Base-by-base conservation (phyloP, 2,113 vertebrate genomes). In the Emydocephalus ijimae region DNA sequence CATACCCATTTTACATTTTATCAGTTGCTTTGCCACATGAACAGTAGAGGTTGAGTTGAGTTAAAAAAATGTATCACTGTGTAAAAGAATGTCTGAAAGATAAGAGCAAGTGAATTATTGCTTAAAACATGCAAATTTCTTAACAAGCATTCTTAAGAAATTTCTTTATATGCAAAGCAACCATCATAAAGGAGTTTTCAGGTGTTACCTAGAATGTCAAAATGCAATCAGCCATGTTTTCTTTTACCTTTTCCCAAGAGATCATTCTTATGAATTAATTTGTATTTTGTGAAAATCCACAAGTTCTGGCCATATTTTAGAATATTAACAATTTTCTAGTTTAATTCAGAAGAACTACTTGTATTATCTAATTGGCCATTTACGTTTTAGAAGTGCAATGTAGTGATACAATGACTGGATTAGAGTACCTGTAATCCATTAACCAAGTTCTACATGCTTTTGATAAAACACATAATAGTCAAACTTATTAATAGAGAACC, bases 31-130 rank as follows among this genome's bases (percentile, higher is more conserved):
- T 98, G 97, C 97, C 97, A 96, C 23, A 86, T 94, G 90, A 69
- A 69, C 29, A 69, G 64, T 92, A 96, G 92, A 96, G 97, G 92
- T 95, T 89, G 94, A 96, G 93, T 95, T 95, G 39, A 39, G 39
- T 97, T 18, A 5, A 92, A 5, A 92, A 95, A 96, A 74, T 29
- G 95, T 97, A 95, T 2, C 24, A 55, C 95, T 96, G 96, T 50
- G 8, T 50, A 9, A 50, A 50, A 50, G 48, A 8, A 50, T 50
- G 48, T 50, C 7, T 97, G 94, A 95, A 97, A 95, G 95, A 96
- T 92, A 97, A 97, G 97, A 98, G 95, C 88, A 95, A 91, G 92
- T 98, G 97, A 98, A 92, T 97, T 97, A 98, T 98, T 96, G 97
- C 96, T 97, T 98, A 97, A 95, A 95, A 94, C 94, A 96, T 97